Percentiles rank a stretch among this genome's conserved stretches.
phyloP scores from a whole-genome alignment of 92 coral and sea anemone species.

The Parazoanthus atlanticus region DNA sequence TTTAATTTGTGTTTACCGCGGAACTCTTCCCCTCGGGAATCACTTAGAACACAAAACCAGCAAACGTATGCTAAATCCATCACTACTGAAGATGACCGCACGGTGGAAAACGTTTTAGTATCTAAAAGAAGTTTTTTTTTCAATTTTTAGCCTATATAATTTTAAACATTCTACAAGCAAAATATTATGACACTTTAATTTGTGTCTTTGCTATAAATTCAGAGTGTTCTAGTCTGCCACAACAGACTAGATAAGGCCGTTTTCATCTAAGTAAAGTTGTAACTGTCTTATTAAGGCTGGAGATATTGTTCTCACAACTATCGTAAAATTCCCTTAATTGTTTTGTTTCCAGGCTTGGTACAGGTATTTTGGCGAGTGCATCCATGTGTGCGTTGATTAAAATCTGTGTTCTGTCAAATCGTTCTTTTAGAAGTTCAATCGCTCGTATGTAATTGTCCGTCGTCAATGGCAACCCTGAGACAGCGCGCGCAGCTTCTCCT shows the following conservation, averaged over 20 bases:
- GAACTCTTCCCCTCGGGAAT: too few relatives aligned
- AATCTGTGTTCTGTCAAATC: conserved; percentile 26
- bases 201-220: background rate
- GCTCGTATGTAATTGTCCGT: conserved; percentile 32
- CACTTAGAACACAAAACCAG: too few relatives aligned
- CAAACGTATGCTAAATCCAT: too few relatives aligned
- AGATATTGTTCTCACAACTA: conserved; percentile 18
- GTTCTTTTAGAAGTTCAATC: too few relatives aligned
- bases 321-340: conserved; percentile 9
- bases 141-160: too few relatives aligned
- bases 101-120: too few relatives aligned
- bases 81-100: too few relatives aligned
- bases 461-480: background rate
- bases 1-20: too few relatives aligned
- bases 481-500: conserved; percentile 37
- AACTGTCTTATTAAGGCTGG: background rate
- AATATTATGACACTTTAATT: too few relatives aligned
- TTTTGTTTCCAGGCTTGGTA: conserved; percentile 12
- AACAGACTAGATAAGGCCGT: background rate
- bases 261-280: background rate
- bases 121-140: too few relatives aligned
- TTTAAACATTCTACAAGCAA: too few relatives aligned
- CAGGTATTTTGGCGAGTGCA: conserved; percentile 25
- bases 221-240: background rate
- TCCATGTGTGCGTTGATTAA: conserved; percentile 40